These are phyloP conservation scores for Tipula lateralis DNA, from an alignment of 2,888 invertebrate species.

Conservation along the genomic window DNA sequence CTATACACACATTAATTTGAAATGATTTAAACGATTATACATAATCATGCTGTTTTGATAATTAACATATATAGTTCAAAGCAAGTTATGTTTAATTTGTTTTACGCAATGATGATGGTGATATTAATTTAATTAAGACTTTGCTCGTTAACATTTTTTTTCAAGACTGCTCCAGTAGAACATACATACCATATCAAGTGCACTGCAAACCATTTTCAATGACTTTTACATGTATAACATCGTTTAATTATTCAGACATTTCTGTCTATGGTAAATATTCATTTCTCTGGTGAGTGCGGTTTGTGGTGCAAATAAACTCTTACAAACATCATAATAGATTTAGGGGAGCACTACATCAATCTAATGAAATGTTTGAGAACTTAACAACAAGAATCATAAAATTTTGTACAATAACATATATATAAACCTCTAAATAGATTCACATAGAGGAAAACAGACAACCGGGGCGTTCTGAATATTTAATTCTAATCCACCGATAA, in stretches of 20 bases:
- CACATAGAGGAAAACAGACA: no score
- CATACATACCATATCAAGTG: not conserved
- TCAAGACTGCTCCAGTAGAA: not conserved
- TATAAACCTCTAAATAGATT: no score
- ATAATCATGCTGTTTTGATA: slow-evolving; percentile 3
- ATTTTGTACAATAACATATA: no score
- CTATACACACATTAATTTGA: not conserved
- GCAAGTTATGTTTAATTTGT: slow-evolving; percentile 2
- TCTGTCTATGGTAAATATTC: not conserved
- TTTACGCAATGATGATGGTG: slow-evolving; percentile 19
- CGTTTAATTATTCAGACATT: not conserved
- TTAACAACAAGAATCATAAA: no score
- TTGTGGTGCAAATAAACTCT: not conserved
- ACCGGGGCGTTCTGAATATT: no score
- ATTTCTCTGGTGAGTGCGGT: not conserved
- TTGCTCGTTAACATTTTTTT: not conserved
- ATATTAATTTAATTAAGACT: slow-evolving; percentile 24
- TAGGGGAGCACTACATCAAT: no score
- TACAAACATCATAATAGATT: no score
- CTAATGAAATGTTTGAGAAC: no score
- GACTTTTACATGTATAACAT: not conserved
- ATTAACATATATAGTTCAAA: slow-evolving; percentile 4
- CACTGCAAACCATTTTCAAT: not conserved
- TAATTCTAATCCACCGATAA: no score
- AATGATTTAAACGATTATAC: slow-evolving; percentile 6